Conservation (phyloP, 2,888 invertebrate species). For the Zaprionus bogoriensis region DNA sequence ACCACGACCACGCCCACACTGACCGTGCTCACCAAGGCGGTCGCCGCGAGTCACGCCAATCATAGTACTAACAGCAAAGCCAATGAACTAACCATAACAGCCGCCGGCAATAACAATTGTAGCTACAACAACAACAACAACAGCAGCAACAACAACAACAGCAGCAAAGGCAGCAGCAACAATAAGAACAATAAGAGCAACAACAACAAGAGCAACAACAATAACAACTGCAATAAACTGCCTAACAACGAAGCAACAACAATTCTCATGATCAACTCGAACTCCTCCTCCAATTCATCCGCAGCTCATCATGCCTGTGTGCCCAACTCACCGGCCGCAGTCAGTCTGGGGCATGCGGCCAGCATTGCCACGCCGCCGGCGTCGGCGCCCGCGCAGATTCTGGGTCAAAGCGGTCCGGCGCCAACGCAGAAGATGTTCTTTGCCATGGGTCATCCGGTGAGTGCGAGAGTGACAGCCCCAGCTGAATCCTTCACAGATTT, state of each 20-base stretch:
- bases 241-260: slow-evolving; percentile 56
- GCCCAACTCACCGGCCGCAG: slow-evolving; percentile 73
- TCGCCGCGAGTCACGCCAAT: slow-evolving; percentile 36
- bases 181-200: slow-evolving; percentile 44
- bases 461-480: no score
- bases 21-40: slow-evolving; percentile 47
- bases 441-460: slow-evolving; percentile 80
- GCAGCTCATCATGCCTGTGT: slow-evolving; percentile 70
- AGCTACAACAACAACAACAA: slow-evolving; percentile 30
- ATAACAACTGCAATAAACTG: slow-evolving; percentile 34
- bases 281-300: slow-evolving; percentile 61
- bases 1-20: slow-evolving; percentile 55
- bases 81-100: slow-evolving; percentile 69
- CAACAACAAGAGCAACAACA: slow-evolving; percentile 31
- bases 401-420: slow-evolving; percentile 57
- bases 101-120: slow-evolving; percentile 38
- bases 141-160: slow-evolving; percentile 55
- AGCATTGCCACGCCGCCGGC: slow-evolving; percentile 68
- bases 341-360: slow-evolving; percentile 61
- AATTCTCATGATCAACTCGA: slow-evolving; percentile 66
- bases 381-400: slow-evolving; percentile 72
- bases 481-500: background rate
- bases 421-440: slow-evolving; percentile 78
- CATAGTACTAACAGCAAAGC: slow-evolving; percentile 58
- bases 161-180: slow-evolving; percentile 32